Conservation (phyloP, 2,113 vertebrate genomes). For the Naja naja region DNA sequence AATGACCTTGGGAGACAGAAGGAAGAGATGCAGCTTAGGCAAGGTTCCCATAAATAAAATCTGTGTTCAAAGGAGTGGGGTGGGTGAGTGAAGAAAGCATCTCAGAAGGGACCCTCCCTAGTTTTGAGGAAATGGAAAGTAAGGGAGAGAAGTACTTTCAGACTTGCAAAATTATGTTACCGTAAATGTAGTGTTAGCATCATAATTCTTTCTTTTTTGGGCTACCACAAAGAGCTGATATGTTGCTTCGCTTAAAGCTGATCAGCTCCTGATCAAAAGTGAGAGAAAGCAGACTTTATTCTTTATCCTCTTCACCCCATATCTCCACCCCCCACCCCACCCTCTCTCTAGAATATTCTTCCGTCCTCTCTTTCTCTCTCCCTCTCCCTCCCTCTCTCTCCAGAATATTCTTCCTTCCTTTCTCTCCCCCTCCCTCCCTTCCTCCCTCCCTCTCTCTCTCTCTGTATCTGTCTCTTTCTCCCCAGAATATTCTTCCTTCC, state of each 20-base stretch:
- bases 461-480: too few relatives aligned
- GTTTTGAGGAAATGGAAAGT: background rate
- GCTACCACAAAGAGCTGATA: background rate
- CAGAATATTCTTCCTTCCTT: background rate
- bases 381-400: too few relatives aligned
- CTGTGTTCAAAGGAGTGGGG: background rate
- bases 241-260: conserved; percentile 31
- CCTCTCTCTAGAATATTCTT: too few relatives aligned
- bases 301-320: background rate
- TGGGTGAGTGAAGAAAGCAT: background rate
- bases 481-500: background rate
- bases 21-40: background rate
- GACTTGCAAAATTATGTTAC: background rate
- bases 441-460: background rate
- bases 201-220: background rate
- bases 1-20: background rate
- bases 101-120: background rate
- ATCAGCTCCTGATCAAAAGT: conserved; percentile 45
- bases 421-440: background rate
- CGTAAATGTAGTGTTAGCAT: background rate
- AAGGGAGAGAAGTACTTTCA: background rate
- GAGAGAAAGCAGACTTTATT: conserved; percentile 46
- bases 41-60: background rate
- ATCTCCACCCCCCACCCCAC: background rate
- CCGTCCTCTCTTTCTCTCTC: background rate